Evolutionary conservation across 2,797 vertebrate genomes (phyloP), one percentile per base, ranked within the genome.

Genomic region (Malacoraja senta): DNA sequence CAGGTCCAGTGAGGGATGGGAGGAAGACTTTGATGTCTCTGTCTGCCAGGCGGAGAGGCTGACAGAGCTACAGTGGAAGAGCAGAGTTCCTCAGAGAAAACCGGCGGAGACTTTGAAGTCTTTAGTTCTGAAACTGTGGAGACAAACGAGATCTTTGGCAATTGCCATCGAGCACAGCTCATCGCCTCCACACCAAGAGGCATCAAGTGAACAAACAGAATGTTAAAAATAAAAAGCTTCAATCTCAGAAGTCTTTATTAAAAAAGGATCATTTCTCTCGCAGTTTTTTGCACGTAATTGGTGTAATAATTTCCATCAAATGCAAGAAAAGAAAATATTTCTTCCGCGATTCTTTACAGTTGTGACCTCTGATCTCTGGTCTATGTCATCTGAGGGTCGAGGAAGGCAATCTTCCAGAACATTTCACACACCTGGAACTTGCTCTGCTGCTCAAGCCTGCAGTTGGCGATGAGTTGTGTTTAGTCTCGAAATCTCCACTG

Each of bases 21-120:
- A 21, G 38, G 68, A 76, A 76, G 38, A 29, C 72, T 92, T 92
- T 92, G 90, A 92, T 58, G 90, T 92, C 35, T 76, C 68, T 26
- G 38, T 58, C 1, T 92, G 38, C 44, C 12, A 76, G 63, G 53
- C 83, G 13, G 83, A 2, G 38, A 90, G 26, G 71, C 65, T 76
- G 90, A 29, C 26, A 10, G 26, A 24, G 24, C 21, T 35, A 19
- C 7, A 13, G 32, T 17, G 32, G 61, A 32, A 35, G 84, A 88
- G 84, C 63, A 8, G 15, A 32, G 17, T 35, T 68, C n/a, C 84
- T 3, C 17, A 68, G 84, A 68, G 84, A 32, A n/a, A 92, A 29
- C 38, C 1, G 15, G 71, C 3, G 17, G 68, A 58, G 71, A 53
- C 90, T 92, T 74, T 92, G 35, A 92, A 92, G 90, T 92, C 6